Evolutionary conservation across 2,888 invertebrate species (phyloP), one percentile per base, ranked within the genome.

Genomic region (Drosophila helvetica): DNA sequence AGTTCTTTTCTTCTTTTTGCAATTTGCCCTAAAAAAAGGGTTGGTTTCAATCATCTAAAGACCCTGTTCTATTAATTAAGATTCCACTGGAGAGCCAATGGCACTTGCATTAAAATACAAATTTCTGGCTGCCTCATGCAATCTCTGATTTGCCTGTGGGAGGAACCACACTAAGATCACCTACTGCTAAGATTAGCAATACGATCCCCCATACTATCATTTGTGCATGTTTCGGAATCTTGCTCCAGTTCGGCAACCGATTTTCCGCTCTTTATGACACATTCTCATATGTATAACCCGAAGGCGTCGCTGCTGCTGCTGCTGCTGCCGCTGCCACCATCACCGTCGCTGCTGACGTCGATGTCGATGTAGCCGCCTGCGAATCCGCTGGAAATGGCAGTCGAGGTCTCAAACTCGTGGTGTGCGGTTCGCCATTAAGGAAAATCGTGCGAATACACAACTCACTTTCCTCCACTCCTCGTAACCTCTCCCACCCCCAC

Each of bases 331-430:
- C 25, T 33, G 33, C 33, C 33, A 12, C 12, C 33, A 10, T 30
- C 30, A 5, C 15, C 7, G 45, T 7, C 18, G 43, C 50, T 18
- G 58, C 42, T 17, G 43, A 8, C 12, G 64, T n/a, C 48, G 19
- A 8, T 15, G 64, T n/a, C 48, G 19, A 7, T 50, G 46, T 59
- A 30, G 54, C 30, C 18, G 51, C 27, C 45, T 22, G 43, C 56
- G 8, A 57, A 22, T 15, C 48, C 19, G 46, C 48, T 42, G 38
- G 55, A 72, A 38, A 42, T 46, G 60, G 47, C 54, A 61, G 48
- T 90, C 78, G 79, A 80, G 72, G 74, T 90, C 89, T 77, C 83
- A 66, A 78, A 75, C 74, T 86, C 79, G 79, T 63, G 63, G 77
- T 60, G 90, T 79, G 63, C 75, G 79, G 90, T 80, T 86, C 74